Base-by-base conservation (phyloP, 2,797 vertebrate species). In the Oryzias sinensis region DNA sequence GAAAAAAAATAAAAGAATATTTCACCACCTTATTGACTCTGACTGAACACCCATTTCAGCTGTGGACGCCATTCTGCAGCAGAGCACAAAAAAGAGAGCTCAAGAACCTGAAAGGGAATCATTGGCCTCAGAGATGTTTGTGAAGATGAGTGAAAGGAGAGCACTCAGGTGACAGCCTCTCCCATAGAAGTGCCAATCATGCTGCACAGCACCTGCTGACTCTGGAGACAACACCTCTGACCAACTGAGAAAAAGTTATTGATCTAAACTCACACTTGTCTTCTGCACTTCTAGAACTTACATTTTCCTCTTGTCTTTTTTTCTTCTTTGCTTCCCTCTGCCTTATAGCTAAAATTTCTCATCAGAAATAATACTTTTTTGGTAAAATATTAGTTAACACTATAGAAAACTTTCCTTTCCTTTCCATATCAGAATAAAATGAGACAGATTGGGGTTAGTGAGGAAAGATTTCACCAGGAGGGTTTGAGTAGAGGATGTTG, bases 131-230 rank as follows among this genome's bases (percentile, higher is more conserved):
- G 81, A 84, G 71, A 85, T 87, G 83, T 78, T 87, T 74, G 77
- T 70, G 87, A 77, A 81, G 84, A 84, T 77, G 77, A 80, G 82
- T 71, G 78, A 82, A 84, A 84, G 77, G 76, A 76, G 81, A 77
- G 85, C 68, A 56, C 81, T 79, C 64, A 51, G 76, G 77, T 84
- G 89, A 93, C 88, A 91, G 90, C 76, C 86, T 81, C 33, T 76
- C 81, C 83, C 83, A 81, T 88, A 79, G 72, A 85, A 80, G 81
- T 89, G 89, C 79, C 87, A 88, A 79, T 89, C 88, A 89, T 51
- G 49, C 62, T 70, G 45, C 56, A 49, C 62, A 72, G 74, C 69
- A 75, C 68, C 73, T 63, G 61, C 82, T 83, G 51, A 58, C 73
- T 68, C 74, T 61, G 47, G 65, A 86, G 76, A 72, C 84, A 78